Base-by-base conservation (phyloP, 2,797 vertebrate genomes). In the Neosalanx taihuensis region DNA sequence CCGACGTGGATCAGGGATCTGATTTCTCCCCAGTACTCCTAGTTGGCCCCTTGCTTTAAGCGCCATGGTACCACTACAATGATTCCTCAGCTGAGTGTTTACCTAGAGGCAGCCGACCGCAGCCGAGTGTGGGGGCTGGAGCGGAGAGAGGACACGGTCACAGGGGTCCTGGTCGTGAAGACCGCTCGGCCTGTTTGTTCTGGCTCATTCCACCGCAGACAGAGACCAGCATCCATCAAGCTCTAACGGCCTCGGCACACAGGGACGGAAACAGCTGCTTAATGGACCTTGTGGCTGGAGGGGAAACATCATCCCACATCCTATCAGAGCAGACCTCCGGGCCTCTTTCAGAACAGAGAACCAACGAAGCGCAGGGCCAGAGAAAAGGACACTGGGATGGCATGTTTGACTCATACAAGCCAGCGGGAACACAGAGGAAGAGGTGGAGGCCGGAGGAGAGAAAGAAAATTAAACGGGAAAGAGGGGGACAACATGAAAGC, bases 131-230 rank as follows among this genome's bases (percentile, higher is more conserved):
- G 51, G 15, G 51, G 18, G 2, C 18, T 56, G 51, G 51, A 56
- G 51, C 51, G 18, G 51, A 17, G 15, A 53, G 12, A 56, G 15
- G 51, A 53, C 13, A 6, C 17, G 78, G 72, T 58, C 67, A 75
- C 64, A 78, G 81, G 75, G 72, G 73, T 84, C 82, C 77, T 86
- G 77, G 73, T 77, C 60, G 81, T 86, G 73, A 71, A 81, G 63
- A 71, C 78, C 64, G 74, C 82, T 81, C 64, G 7, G 41, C 29
- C 81, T 82, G 78, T 84, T 81, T 84, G 78, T 65, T 85, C 82
- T 76, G 81, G 81, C 86, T 72, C 72, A n/a, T 83, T 72, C 78
- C 80, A 72, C 56, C 80, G 75, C 74, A 73, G 75, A 83, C 77
- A 80, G 75, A 31, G 20, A 62, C 23, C 13, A 26, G 69, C 18